These are phyloP conservation scores for Tapirus terrestris DNA, from an alignment of 2,113 vertebrate species.

Conservation along the genomic window DNA sequence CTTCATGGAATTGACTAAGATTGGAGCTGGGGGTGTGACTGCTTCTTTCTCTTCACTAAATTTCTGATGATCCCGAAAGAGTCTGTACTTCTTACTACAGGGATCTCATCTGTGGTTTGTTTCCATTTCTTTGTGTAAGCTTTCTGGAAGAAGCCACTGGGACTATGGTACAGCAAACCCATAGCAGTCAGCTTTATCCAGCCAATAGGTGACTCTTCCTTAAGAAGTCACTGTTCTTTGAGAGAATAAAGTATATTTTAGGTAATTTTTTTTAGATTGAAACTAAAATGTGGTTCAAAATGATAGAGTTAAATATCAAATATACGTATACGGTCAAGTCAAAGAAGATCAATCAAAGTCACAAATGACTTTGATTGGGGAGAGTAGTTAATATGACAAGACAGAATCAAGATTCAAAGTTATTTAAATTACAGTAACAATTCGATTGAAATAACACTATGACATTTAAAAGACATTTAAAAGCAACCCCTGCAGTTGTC, in stretches of 20 bases:
- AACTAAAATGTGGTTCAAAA: not conserved
- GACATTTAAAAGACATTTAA: not conserved
- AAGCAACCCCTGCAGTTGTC: not conserved
- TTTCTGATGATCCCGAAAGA: not conserved
- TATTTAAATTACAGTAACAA: not conserved
- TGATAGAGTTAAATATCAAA: not conserved
- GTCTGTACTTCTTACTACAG: not conserved
- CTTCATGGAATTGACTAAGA: not conserved
- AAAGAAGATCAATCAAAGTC: not conserved
- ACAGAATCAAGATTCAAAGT: not conserved
- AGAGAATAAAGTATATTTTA: not conserved
- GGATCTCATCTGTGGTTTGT: not conserved
- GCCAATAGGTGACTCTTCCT: not conserved
- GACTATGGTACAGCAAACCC: not conserved
- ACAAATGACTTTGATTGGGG: not conserved
- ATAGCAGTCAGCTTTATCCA: not conserved
- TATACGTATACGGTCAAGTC: not conserved
- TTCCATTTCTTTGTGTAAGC: not conserved
- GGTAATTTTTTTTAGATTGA: slow-evolving; percentile 23
- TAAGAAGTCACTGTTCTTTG: not conserved
- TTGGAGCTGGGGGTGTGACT: not conserved
- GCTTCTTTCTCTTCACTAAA: not conserved
- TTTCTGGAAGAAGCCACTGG: not conserved
- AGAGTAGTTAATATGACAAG: not conserved
- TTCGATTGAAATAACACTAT: not conserved